Evolutionary conservation across 92 coral and sea anemone species (phyloP), one percentile per base, ranked within the genome.

Genomic region (Galaxea fascicularis): DNA sequence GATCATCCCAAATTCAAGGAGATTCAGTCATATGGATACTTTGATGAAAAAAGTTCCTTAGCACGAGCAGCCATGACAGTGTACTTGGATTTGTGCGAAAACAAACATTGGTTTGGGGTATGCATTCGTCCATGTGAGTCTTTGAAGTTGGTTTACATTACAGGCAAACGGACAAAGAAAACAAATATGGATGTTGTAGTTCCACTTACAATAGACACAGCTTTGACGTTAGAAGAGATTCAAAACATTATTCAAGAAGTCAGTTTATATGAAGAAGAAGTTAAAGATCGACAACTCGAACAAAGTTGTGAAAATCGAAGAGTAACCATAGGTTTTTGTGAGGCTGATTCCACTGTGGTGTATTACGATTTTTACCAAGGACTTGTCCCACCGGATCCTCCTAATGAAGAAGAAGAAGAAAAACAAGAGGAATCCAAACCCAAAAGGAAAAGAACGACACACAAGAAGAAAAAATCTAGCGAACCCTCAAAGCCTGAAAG

Each of bases 61-160:
- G 80, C 92, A 44, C 86, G 98, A 52, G 80, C 93, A 20, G 96
- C 93, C 51, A 94, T 96, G 88, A 80, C 90, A 82, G 98, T 96
- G 67, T 96, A 94, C 72, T 74, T 96, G 53, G 98, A 96, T 47
- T 85, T 96, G 59, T 92, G 95, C 56, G 98, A 96, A 87, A 87
- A 73, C 21, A 96, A 96, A 73, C 95, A 95, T 53, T 96, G 98
- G 98, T 94, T 94, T 79, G 91, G 88, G 5, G 98, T 96, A 44
- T 58, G 80, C 39, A 74, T 96, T 35, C 93, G 86, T 71, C 94
- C 94, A 11, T 96, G 98, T 82, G 94, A 94, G 49, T 87, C 87
- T 24, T 65, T 96, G 70, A 89, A 89, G 70, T 72, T 88, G 24
- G 93, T 91, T 66, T 96, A 90, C 78, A 90, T 96, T 21, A 93